phyloP scores from a whole-genome alignment of 2,888 invertebrate genomes.

The Plemyria rubiginata region DNA sequence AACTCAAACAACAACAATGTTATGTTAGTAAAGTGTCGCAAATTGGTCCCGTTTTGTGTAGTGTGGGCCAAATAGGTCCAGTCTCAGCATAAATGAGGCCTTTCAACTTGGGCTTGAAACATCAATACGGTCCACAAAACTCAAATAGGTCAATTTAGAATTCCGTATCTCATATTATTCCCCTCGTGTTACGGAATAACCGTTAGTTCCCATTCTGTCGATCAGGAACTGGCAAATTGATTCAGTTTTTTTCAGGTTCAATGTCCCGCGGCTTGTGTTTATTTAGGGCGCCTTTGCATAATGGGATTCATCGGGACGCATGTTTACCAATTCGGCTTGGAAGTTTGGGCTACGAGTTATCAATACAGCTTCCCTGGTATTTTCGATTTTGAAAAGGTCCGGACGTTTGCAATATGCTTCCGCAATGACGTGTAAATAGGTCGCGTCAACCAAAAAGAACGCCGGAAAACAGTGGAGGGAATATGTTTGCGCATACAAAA shows the following conservation, averaged over 20 bases:
- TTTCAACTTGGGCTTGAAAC: background rate
- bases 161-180: slow-evolving; percentile 1
- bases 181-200: slow-evolving; percentile 5
- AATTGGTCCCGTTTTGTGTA: too few species aligned
- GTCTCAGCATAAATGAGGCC: too few species aligned
- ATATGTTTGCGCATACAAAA: too few species aligned
- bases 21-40: too few species aligned
- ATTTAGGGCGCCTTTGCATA: slow-evolving; percentile 52
- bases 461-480: too few species aligned
- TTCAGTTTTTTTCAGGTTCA: slow-evolving; percentile 66
- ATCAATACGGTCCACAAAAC: background rate
- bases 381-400: too few species aligned
- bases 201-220: slow-evolving; percentile 24
- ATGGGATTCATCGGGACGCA: slow-evolving; percentile 41
- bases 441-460: too few species aligned
- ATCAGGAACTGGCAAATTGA: slow-evolving; percentile 39
- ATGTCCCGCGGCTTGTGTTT: slow-evolving; percentile 53
- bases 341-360: background rate
- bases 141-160: slow-evolving; percentile 11
- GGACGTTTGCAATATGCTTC: too few species aligned
- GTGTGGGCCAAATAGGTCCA: too few species aligned
- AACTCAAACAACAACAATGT: too few species aligned
- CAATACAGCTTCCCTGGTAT: background rate
- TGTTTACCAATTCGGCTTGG: slow-evolving; percentile 9
- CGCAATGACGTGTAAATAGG: too few species aligned